These are phyloP conservation scores for Penaeus monodon DNA, from an alignment of 2,888 invertebrate genomes.

Conservation along the genomic window DNA sequence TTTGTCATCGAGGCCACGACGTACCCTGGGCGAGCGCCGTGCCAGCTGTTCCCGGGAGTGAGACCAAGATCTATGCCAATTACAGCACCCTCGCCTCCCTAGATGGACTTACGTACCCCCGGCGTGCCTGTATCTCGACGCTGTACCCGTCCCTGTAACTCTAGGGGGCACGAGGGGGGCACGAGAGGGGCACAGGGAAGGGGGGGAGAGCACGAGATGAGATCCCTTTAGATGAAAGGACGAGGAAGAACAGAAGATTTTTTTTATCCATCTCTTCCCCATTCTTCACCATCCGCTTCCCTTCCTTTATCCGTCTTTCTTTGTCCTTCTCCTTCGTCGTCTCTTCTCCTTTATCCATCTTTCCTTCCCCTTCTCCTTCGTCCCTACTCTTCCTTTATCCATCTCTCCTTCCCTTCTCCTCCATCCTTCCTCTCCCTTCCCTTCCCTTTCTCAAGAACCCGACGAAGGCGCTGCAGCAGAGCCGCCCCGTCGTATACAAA, in stretches of 20 bases:
- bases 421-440: background rate
- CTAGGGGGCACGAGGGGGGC: too few species aligned
- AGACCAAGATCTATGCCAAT: background rate
- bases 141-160: too few species aligned
- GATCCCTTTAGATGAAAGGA: too few species aligned
- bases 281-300: background rate
- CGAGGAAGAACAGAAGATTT: too few species aligned
- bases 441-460: background rate
- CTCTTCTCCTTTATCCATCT: too few species aligned
- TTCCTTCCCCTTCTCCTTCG: background rate
- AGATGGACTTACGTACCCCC: too few species aligned
- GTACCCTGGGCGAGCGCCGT: background rate
- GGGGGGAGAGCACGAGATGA: too few species aligned
- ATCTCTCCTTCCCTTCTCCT: background rate
- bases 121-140: too few species aligned
- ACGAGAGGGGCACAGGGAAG: too few species aligned
- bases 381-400: background rate
- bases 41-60: background rate
- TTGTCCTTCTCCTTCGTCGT: background rate
- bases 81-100: background rate
- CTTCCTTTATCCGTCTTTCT: background rate
- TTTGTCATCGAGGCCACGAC: background rate
- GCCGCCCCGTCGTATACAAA: too few species aligned
- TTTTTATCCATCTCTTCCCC: background rate
- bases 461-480: too few species aligned